Evolutionary conservation across 1,140 invertebrate genomes (phyloP).

Genomic region (Acromyrmex heyeri): DNA sequence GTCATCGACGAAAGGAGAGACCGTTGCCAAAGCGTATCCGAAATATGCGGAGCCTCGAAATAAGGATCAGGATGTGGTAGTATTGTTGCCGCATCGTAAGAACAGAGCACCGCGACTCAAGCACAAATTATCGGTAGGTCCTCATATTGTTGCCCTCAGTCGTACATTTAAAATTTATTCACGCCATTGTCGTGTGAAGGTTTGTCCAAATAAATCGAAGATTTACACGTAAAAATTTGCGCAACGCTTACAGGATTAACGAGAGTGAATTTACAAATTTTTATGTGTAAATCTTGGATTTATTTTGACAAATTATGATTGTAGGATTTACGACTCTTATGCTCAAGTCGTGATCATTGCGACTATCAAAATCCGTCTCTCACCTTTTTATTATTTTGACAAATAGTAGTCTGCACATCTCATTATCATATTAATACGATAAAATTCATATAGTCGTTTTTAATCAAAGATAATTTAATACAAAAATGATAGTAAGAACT

Average conservation of each 20-base stretch:
- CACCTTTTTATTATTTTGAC: too few relatives aligned
- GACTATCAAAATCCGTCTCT: too few relatives aligned
- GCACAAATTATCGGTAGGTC: constrained; percentile 82
- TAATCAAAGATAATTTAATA: background rate
- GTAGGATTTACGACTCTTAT: too few relatives aligned
- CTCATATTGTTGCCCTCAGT: background rate
- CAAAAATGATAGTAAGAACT: background rate
- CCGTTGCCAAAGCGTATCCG: constrained; percentile 67
- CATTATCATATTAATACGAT: constrained; percentile 34
- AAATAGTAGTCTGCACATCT: background rate
- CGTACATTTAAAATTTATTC: background rate
- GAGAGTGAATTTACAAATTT: too few relatives aligned
- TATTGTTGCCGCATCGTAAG: constrained; percentile 81
- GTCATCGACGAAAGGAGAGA: constrained; percentile 46
- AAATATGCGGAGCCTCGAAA: constrained; percentile 57
- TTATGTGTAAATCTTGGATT: too few relatives aligned
- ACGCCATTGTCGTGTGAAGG: background rate
- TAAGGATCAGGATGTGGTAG: constrained; percentile 83
- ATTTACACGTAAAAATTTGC: too few relatives aligned
- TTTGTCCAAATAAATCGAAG: too few relatives aligned
- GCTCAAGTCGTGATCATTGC: too few relatives aligned
- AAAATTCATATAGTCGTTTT: background rate
- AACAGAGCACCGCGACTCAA: constrained; percentile 80
- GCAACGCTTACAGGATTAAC: too few relatives aligned
- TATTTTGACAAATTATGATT: too few relatives aligned